Evolutionary conservation across 92 coral and sea anemone species (phyloP).

Genomic region (Siderastrea radians): DNA sequence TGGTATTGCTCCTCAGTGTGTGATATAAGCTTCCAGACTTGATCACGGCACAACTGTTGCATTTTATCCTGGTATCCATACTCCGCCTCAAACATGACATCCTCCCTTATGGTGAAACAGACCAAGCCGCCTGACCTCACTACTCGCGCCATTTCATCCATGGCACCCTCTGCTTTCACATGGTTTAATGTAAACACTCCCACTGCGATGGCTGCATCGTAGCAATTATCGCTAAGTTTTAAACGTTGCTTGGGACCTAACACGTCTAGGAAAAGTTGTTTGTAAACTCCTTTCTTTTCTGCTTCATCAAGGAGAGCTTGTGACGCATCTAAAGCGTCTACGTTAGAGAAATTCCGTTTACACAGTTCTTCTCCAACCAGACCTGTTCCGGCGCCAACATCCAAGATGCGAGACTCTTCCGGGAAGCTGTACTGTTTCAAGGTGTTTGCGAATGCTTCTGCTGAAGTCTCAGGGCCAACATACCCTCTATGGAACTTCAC

Average conservation of each 20-base stretch:
- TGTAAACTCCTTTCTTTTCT: constrained; percentile 76
- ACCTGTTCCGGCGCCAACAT: constrained; percentile 97
- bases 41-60: constrained; percentile 69
- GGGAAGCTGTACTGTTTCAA: constrained; percentile 65
- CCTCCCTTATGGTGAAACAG: constrained; percentile 92
- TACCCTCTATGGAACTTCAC: constrained; percentile 75
- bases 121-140: constrained; percentile 91
- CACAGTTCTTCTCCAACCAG: constrained; percentile 80
- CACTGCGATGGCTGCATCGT: constrained; percentile 86
- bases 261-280: constrained; percentile 47
- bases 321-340: constrained; percentile 91
- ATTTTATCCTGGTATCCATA: constrained; percentile 89
- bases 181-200: constrained; percentile 90
- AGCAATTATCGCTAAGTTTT: constrained; percentile 60
- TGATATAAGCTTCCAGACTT: constrained; percentile 83
- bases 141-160: constrained; percentile 96
- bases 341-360: constrained; percentile 73
- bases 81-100: constrained; percentile 73
- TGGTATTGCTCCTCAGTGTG: constrained; percentile 81
- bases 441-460: constrained; percentile 66
- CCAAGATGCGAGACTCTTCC: constrained; percentile 74
- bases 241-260: constrained; percentile 63
- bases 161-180: constrained; percentile 90
- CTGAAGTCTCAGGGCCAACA: constrained; percentile 79
- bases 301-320: constrained; percentile 82